Conservation (phyloP, 2,113 vertebrate species). For the Tupaia tana region DNA sequence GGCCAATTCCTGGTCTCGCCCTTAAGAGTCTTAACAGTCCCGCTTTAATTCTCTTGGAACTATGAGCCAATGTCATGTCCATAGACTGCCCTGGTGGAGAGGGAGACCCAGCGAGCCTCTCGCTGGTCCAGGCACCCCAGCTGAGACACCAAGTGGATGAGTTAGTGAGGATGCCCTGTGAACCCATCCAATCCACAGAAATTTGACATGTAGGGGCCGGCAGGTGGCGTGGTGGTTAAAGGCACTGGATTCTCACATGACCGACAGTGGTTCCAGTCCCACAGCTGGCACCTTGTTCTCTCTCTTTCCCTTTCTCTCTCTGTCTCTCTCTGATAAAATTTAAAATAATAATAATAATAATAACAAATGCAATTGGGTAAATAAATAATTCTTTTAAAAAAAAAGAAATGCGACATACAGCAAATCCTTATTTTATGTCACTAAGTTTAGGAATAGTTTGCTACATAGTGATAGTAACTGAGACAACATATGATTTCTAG, state of each 20-base stretch:
- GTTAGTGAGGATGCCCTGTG: neutral
- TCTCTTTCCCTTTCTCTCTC: no score
- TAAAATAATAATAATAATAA: no score
- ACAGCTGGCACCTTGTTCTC: no score
- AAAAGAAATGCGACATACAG: neutral
- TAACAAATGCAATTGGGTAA: no score
- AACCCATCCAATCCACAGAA: neutral
- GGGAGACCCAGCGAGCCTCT: neutral
- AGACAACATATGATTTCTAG: neutral
- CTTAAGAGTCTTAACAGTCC: neutral
- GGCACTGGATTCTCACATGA: no score
- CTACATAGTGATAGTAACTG: neutral
- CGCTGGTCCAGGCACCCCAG: neutral
- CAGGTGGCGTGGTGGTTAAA: no score
- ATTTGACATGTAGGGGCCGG: neutral
- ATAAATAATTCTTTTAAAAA: no score
- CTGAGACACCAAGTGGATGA: neutral
- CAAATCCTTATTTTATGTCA: neutral
- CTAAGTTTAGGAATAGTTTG: neutral
- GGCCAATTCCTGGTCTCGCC: neutral
- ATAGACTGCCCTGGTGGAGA: neutral
- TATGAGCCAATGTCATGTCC: no score
- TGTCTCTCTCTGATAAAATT: no score
- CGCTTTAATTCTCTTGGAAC: neutral
- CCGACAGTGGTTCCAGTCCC: no score